Base-by-base conservation (phyloP, 2,888 invertebrate genomes). In the Entomobrya proxima region DNA sequence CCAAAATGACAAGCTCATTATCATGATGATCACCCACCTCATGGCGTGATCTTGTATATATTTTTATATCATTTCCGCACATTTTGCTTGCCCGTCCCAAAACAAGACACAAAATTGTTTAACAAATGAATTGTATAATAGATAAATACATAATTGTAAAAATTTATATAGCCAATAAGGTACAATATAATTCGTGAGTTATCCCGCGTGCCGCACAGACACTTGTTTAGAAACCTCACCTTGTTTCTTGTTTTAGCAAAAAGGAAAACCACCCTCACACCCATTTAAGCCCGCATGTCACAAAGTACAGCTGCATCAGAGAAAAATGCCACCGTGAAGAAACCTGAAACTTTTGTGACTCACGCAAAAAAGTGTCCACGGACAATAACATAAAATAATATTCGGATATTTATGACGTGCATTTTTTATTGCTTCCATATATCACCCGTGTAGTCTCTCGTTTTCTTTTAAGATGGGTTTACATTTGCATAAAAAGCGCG, bases 351-450 rank as follows among this genome's bases (percentile, higher is more conserved):
- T 35, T 18, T 18, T 64, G 64, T 13, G 44, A 69, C 27, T 69
- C 27, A 40, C 44, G 69, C 44, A 40, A 47, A 69, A 67, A 67
- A 35, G 2, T 37, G 13, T 13, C n/a, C n/a, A n/a, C n/a, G n/a
- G n/a, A 67, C 18, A 37, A 6, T 1, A 67, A n/a, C 5, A 61
- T 9, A 21, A 27, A 61, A 37, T 24, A 69, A 69, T 69, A 44
- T 47, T 4, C 11, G 61, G 9, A 44, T 44, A 69, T 69, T 40
- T 44, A 69, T 69, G 69, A 44, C 69, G 24, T 69, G 69, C 69
- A 69, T 69, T 69, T 75, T 72, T 75, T 75, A 75, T 75, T 75
- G 40, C 74, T 32, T 50, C 52, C 50, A 75, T 75, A 75, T 75
- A 75, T 75, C 74, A 75, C 74, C 74, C n/a, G 40, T 44, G 15